Evolutionary conservation across 2,888 invertebrate species (phyloP), one percentile per base, ranked within the genome.

Genomic region (Drosophila longiperda): DNA sequence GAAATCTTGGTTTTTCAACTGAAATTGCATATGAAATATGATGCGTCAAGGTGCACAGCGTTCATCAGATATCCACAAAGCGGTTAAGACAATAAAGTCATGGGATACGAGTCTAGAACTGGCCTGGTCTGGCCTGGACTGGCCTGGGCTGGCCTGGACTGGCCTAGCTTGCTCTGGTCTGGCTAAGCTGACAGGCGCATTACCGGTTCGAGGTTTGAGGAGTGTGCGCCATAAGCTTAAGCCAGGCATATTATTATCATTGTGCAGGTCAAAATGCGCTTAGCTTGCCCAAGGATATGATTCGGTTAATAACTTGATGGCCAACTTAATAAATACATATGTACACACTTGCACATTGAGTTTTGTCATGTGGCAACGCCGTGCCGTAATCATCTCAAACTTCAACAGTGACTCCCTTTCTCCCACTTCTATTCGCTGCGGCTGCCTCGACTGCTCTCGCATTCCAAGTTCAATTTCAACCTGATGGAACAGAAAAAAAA

Each of bases 21-120:
- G 36, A 68, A 86, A 78, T 75, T 75, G 72, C 80, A 80, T 73
- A 78, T 81, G 84, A 81, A 89, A 70, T 81, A 63, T 75, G 86
- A 80, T 50, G 80, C 80, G 67, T 79, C 68, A 66, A 57, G 75
- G 63, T 57, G 68, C 66, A 66, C 50, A 59, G 54, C 75, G 45
- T 49, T 66, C 86, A 83, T 80, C 86, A 71, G 87, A 86, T 83
- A 83, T 71, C 52, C 52, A 23, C 66, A 68, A 68, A 78, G 78
- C 68, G 78, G 71, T 66, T 68, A 52, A 50, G 63, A 50, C 81
- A n/a, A 73, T 71, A 80, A 70, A 86, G 33, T 58, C 48, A n/a
- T 40, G 29, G n/a, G 53, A 34, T 34, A 40, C 48, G 29, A 42
- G 66, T 32, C 48, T 23, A 45, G 49, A 34, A 23, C n/a, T 53